Base-by-base conservation (phyloP, 2,797 vertebrate species). In the Falco rusticolus region DNA sequence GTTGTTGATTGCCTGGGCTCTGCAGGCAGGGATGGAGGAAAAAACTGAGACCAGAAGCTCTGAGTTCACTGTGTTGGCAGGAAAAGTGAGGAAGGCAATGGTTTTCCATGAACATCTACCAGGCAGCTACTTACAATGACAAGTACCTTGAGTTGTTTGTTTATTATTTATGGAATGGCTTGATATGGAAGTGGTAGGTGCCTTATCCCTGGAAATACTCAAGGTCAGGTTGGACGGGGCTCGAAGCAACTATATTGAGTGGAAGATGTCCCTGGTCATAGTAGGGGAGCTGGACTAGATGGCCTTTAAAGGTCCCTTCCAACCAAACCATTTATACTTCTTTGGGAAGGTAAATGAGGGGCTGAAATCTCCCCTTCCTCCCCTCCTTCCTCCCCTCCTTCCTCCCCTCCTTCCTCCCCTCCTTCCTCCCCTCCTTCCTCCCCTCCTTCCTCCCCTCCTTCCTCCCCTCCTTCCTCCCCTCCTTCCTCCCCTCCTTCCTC, bases 41-140 rank as follows among this genome's bases (percentile, higher is more conserved):
- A 33, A 56, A 39, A 4, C 5, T 53, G 56, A 29, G 54, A 16
- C 13, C 37, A 57, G 66, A 26, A 85, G 47, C 41, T 8, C 5
- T 4, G 22, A 64, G 33, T 29, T 83, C 6, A 6, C 5, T 0
- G 0, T 25, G 8, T 33, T 39, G n/a, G 21, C 12, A 37, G 31
- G 59, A 65, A 28, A 60, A 50, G 16, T 4, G 3, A 60, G 54
- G 28, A 47, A 59, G 41, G 25, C 16, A 31, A 24, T 22, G 69
- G 3, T 33, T 91, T 65, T 24, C 34, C 34, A 29, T 17, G 26
- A 51, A 1, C 1, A 1, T 37, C 43, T 71, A 39, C 22, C 6
- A 33, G 57, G 37, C 60, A 34, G 19, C 5, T 47, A 1, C 54
- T 87, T 63, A n/a, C 4, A 64, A 3, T 11, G 33, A 25, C 12